Conservation (phyloP, 1,140 invertebrate genomes). For the Epicauta chinensis region DNA sequence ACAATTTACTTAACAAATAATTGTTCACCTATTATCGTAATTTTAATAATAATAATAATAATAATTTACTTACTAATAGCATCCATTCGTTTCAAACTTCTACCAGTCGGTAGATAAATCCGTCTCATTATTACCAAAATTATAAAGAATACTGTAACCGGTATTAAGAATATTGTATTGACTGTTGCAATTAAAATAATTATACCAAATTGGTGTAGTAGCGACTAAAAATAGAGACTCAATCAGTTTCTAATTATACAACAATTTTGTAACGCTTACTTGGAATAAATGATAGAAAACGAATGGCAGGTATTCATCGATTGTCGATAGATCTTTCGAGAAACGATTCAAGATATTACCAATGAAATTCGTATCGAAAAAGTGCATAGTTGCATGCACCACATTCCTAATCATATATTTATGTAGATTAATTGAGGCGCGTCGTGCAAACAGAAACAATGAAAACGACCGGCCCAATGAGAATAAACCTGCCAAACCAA, state of each 20-base stretch:
- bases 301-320: slow-evolving; percentile 31
- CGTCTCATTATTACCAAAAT: slow-evolving; percentile 49
- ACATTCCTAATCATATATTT: slow-evolving; percentile 26
- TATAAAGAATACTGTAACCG: slow-evolving; percentile 47
- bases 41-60: neutral
- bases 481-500: neutral
- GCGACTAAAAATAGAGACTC: neutral
- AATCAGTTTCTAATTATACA: no score
- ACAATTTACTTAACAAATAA: no score
- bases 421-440: slow-evolving; percentile 28
- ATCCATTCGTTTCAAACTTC: slow-evolving; percentile 60
- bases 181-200: slow-evolving; percentile 24
- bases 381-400: slow-evolving; percentile 30
- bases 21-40: neutral
- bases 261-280: slow-evolving; percentile 24
- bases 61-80: slow-evolving; percentile 48
- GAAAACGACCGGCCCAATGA: no score
- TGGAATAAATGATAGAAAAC: slow-evolving; percentile 22
- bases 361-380: slow-evolving; percentile 34
- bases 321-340: slow-evolving; percentile 30
- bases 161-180: slow-evolving; percentile 26
- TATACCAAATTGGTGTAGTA: slow-evolving; percentile 8
- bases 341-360: slow-evolving; percentile 36
- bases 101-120: slow-evolving; percentile 55
- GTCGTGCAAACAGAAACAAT: slow-evolving; percentile 6